Conservation (phyloP, 2,888 invertebrate genomes). For the Pheosia tremula region DNA sequence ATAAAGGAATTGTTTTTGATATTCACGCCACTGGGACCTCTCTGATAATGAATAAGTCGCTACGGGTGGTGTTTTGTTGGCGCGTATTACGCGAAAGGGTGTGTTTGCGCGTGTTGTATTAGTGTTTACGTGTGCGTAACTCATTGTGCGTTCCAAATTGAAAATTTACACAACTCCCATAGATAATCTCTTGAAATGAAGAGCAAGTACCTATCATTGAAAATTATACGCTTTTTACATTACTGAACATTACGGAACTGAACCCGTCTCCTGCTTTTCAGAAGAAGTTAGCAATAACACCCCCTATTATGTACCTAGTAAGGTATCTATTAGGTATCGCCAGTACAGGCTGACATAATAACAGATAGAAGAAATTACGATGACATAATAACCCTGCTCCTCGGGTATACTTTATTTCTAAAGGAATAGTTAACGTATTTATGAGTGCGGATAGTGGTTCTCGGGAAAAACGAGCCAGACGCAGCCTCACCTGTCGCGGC, state of each 20-base stretch:
- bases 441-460: slow-evolving; percentile 39
- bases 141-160: slow-evolving; percentile 3
- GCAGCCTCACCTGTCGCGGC: slow-evolving; percentile 37
- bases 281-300: no score
- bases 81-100: slow-evolving; percentile 4
- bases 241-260: no score
- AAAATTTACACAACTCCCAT: slow-evolving; percentile 5
- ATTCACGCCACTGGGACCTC: slow-evolving; percentile 45
- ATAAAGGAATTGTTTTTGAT: slow-evolving; percentile 54
- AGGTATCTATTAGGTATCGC: no score
- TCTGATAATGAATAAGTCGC: slow-evolving; percentile 39
- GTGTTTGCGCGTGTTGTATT: slow-evolving; percentile 10
- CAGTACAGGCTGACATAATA: no score
- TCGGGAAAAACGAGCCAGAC: slow-evolving; percentile 40
- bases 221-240: no score
- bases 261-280: no score
- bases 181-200: slow-evolving; percentile 25
- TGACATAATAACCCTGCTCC: neutral
- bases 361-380: neutral
- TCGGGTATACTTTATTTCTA: slow-evolving; percentile 34
- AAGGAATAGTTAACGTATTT: slow-evolving; percentile 43
- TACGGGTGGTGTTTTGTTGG: neutral
- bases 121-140: slow-evolving; percentile 8
- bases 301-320: no score
- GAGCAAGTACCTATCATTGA: no score